Evolutionary conservation across 1,140 invertebrate genomes (phyloP), one percentile per base, ranked within the genome.

Genomic region (Gryllus bimaculatus): DNA sequence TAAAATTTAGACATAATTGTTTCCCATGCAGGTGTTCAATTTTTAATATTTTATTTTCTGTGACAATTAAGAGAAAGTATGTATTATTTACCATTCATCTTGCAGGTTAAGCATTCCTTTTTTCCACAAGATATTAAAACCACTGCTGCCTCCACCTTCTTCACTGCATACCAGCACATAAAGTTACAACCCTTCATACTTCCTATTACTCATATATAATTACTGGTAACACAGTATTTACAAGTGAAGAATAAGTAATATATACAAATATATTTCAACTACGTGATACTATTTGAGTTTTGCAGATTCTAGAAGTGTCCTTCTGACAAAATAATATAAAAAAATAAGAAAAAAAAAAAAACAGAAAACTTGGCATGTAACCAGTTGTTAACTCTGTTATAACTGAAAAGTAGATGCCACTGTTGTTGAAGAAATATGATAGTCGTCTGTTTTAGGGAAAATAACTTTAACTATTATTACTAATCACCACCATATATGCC

Each of bases 281-380:
- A 74, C 18, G 73, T 80, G 48, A 76, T 49, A 74, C 15, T 79
- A 74, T 49, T 74, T 78, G 54, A 47, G 76, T 80, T 80, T 78
- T 79, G 78, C 73, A 75, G 74, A 73, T 78, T 78, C 78, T 80
- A 80, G 80, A 80, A 80, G 80, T 80, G 80, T 80, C 80, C 80
- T 80, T 80, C 77, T 78, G 80, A 78, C 80, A 78, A 78, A 79
- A 79, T 20, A 76, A 75, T 18, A 20, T 26, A 66, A 66, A 73
- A 79, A 74, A 75, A 74, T 20, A 54, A 66, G 3, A 7, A 66
- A 66, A 66, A 13, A 66, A 66, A 66, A 66, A 13, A 13, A 66
- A 66, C 18, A 66, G 18, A 66, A 66, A 79, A 78, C 79, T 47
- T 80, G 80, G 80, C 78, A 80, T 76, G 39, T 73, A 48, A 79